Evolutionary conservation across 30 jellyfish, hydroid and myxozoan species (phyloP).

Genomic region (Turritopsis rubra): DNA sequence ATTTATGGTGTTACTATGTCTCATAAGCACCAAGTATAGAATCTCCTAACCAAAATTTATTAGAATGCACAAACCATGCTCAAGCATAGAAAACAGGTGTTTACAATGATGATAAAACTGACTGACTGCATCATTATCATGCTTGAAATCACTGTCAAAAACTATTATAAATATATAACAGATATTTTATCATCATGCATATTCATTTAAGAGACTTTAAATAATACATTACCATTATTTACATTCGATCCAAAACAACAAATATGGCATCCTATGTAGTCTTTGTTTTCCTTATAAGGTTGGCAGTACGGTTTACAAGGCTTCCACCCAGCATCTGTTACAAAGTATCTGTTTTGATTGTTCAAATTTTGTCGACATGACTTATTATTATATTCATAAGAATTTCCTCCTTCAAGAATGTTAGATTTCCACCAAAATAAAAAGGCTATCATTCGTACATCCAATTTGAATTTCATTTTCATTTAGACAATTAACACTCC

Average conservation of each 20-base stretch:
- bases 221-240: not conserved
- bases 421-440: not conserved
- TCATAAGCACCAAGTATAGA: too few relatives aligned
- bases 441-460: not conserved
- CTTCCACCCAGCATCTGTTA: not conserved
- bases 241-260: not conserved
- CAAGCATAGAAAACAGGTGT: too few relatives aligned
- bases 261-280: not conserved
- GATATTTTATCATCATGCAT: not conserved
- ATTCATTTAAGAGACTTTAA: not conserved
- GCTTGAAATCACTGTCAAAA: not conserved
- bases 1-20: too few relatives aligned
- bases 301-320: not conserved
- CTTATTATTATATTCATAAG: not conserved
- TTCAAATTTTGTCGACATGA: not conserved
- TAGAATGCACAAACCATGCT: too few relatives aligned
- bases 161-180: not conserved
- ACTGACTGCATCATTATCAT: too few relatives aligned
- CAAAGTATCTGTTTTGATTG: not conserved
- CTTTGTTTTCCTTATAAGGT: not conserved
- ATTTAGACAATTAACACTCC: too few relatives aligned
- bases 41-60: too few relatives aligned
- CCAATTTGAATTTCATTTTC: not conserved
- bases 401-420: not conserved
- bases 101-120: too few relatives aligned